Evolutionary conservation across 2,113 vertebrate species (phyloP).

Genomic region (Machaerirhynchus nigripectus): DNA sequence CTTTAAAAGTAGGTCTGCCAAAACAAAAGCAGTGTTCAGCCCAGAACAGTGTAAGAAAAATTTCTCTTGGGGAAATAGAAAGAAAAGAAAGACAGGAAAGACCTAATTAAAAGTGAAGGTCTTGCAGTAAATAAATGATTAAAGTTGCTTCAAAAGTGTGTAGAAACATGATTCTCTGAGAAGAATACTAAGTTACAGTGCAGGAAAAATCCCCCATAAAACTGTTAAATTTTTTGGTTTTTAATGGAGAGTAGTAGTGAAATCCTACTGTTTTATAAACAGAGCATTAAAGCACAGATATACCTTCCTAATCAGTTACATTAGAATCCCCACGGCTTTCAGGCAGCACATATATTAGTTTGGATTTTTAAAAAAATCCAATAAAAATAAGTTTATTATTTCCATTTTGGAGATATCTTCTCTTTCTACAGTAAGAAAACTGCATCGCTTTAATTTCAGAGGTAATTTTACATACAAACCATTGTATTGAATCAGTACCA

Average conservation of each 20-base stretch:
- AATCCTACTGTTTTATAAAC: neutral
- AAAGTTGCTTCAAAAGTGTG: neutral
- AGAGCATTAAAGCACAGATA: neutral
- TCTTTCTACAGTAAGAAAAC: neutral
- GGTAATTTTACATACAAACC: neutral
- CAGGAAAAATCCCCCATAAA: neutral
- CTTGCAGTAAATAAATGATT: conserved; percentile 60
- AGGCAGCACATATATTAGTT: neutral
- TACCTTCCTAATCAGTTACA: neutral
- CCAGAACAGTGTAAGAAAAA: neutral
- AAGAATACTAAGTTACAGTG: neutral
- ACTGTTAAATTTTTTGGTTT: neutral
- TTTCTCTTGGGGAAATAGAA: conserved; percentile 5
- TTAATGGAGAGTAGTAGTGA: neutral
- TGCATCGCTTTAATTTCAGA: neutral
- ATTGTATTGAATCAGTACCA: neutral
- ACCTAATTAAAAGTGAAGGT: conserved; percentile 46
- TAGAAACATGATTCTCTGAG: conserved; percentile 6
- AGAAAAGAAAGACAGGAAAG: conserved; percentile 5
- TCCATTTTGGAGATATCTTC: neutral
- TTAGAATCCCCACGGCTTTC: neutral
- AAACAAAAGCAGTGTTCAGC: neutral
- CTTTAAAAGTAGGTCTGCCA: conserved; percentile 4
- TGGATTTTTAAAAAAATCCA: neutral
- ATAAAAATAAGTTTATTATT: neutral